Conservation (phyloP, 2,113 vertebrate genomes). For the Sceloporus tristichus region DNA sequence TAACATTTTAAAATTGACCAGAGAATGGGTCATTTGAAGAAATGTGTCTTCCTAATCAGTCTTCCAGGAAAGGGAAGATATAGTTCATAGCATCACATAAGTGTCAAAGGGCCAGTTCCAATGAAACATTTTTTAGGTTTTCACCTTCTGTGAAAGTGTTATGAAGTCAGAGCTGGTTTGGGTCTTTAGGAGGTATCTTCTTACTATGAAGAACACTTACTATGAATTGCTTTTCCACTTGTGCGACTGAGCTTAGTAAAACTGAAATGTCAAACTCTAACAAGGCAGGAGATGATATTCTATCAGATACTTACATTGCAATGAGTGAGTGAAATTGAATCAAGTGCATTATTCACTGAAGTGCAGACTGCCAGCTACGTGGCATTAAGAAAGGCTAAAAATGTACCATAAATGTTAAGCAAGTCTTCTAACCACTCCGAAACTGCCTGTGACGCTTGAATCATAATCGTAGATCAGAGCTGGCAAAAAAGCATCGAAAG, state of each 20-base stretch:
- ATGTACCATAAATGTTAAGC: slow-evolving; percentile 51
- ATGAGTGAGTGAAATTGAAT: slow-evolving; percentile 55
- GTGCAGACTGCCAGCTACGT: slow-evolving; percentile 48
- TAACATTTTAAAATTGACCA: neutral
- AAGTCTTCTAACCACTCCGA: slow-evolving; percentile 21
- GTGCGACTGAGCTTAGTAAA: slow-evolving; percentile 44
- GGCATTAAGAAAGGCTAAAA: slow-evolving; percentile 57
- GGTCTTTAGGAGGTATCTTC: slow-evolving; percentile 41
- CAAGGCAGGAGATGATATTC: slow-evolving; percentile 48
- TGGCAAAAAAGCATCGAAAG: neutral
- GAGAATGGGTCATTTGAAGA: neutral
- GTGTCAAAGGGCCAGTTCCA: neutral
- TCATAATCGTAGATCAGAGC: neutral
- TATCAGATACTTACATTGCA: slow-evolving; percentile 50
- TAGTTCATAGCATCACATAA: neutral
- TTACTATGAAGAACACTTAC: slow-evolving; percentile 42
- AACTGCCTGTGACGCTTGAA: slow-evolving; percentile 27
- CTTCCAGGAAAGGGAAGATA: neutral
- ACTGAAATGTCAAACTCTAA: slow-evolving; percentile 61
- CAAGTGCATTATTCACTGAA: slow-evolving; percentile 59
- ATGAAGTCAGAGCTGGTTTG: slow-evolving; percentile 29
- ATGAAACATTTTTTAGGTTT: neutral
- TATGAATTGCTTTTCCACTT: slow-evolving; percentile 58
- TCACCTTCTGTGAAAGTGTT: slow-evolving; percentile 14
- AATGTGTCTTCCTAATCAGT: neutral